Base-by-base conservation (phyloP, 2,797 vertebrate genomes). In the Sebastes iracundus region DNA sequence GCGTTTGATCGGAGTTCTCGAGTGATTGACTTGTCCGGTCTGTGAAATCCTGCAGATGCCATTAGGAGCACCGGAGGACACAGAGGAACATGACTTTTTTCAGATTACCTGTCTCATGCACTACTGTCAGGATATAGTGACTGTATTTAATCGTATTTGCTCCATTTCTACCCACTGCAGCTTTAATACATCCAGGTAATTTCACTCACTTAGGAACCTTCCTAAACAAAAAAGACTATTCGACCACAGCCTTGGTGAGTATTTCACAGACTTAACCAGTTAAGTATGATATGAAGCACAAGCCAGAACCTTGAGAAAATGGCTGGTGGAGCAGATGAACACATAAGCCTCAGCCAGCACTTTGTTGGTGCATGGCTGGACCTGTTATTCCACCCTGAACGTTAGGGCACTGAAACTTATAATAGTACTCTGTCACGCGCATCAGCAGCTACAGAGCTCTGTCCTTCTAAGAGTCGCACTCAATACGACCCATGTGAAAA, bases 401-500 rank as follows among this genome's bases (percentile, higher is more conserved):
- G 20, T 68, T 25, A 6, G 33, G 53, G 4, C 33, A 49, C 46
- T 63, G 42, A n/a, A 56, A 81, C 18, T 73, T 80, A 80, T 81
- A 84, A 84, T 56, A 46, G 60, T 4, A 9, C 30, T 14, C 52
- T 59, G 59, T 25, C 42, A 53, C 64, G 4, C 59, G 9, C 33
- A 70, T 79, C 72, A 79, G 64, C 66, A 66, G 20, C 67, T 30
- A 55, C 33, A 66, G 66, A 56, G 53, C 22, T 9, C 53, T 77
- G 82, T 79, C 83, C 84, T 87, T 82, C 65, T 30, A 49, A 52
- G 32, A 81, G 84, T 83, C 80, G 55, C 68, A 67, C 67, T 46
- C 79, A 80, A 69, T 72, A 33, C 18, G 49, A 79, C 67, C 83
- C 46, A 88, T 16, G 81, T 92, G 90, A 87, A 89, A 92, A 94